phyloP scores from a whole-genome alignment of 2,888 invertebrate species.

The Hypsopygia costalis region DNA sequence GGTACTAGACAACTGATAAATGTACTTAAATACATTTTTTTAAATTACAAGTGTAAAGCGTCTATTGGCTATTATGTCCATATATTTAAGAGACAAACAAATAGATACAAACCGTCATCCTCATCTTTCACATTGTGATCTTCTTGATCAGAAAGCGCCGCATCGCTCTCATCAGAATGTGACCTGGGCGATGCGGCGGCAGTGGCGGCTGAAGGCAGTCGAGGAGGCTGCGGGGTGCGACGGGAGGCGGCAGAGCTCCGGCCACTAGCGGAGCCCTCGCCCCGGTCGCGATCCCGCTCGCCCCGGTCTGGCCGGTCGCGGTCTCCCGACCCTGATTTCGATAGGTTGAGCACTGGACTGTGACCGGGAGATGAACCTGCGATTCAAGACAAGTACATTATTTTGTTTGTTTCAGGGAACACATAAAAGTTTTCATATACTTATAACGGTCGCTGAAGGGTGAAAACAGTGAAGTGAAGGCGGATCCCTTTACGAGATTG shows the following conservation, averaged over 20 bases:
- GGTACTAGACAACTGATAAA: too few relatives aligned
- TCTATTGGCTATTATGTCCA: too few relatives aligned
- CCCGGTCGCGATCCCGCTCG: slow-evolving; percentile 79
- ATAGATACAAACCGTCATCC: slow-evolving; percentile 83
- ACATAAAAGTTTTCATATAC: too few relatives aligned
- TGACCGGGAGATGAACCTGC: slow-evolving; percentile 93
- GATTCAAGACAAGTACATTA: too few relatives aligned
- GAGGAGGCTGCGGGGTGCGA: slow-evolving; percentile 81
- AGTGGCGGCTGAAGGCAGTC: slow-evolving; percentile 74
- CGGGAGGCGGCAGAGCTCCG: slow-evolving; percentile 80
- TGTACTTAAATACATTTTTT: too few relatives aligned
- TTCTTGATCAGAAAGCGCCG: slow-evolving; percentile 92
- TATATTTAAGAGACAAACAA: too few relatives aligned
- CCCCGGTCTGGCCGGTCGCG: slow-evolving; percentile 82
- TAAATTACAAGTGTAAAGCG: too few relatives aligned
- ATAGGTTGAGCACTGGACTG: slow-evolving; percentile 95
- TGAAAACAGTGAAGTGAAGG: too few relatives aligned
- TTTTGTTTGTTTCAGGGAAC: too few relatives aligned
- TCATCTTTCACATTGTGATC: slow-evolving; percentile 92
- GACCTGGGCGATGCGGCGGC: slow-evolving; percentile 84
- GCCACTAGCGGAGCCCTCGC: slow-evolving; percentile 75
- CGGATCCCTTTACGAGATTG: too few relatives aligned
- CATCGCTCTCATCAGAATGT: slow-evolving; percentile 90
- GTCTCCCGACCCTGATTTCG: slow-evolving; percentile 91
- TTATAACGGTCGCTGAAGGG: too few relatives aligned